phyloP scores from a whole-genome alignment of 2,797 vertebrate species.

The Pseudochromis fuscus region DNA sequence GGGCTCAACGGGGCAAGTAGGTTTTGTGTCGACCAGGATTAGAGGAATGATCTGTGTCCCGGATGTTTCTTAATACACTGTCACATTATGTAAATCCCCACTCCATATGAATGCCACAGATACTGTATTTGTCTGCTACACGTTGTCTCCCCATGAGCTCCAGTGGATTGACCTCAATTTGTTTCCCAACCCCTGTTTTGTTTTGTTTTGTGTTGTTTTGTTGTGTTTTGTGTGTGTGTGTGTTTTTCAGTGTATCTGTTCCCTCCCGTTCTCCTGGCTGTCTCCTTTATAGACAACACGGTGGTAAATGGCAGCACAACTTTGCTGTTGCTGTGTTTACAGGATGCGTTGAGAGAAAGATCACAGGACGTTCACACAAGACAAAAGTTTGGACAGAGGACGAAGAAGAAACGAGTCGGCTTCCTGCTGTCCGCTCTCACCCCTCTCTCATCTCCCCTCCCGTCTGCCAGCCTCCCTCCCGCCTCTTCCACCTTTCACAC shows the following conservation, averaged over 20 bases:
- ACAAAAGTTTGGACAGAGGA: conserved; percentile 39
- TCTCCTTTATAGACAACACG: neutral
- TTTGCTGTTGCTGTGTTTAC: conserved; percentile 38
- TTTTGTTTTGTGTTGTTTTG: neutral
- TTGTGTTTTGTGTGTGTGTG: too few relatives aligned
- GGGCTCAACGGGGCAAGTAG: conserved; percentile 50
- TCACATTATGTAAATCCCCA: conserved; percentile 89
- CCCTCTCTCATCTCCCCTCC: conserved; percentile 36
- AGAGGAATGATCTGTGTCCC: conserved; percentile 84
- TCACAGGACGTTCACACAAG: conserved; percentile 29
- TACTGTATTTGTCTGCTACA: conserved; percentile 65
- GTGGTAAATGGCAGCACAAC: conserved; percentile 24
- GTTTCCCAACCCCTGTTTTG: conserved; percentile 18
- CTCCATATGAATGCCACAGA: conserved; percentile 77
- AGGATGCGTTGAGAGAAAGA: conserved; percentile 14
- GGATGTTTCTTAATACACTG: conserved; percentile 83
- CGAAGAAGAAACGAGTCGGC: conserved; percentile 27
- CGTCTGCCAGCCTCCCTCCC: conserved; percentile 16
- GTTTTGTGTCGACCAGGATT: conserved; percentile 84
- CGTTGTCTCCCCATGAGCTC: conserved; percentile 52
- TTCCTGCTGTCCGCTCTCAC: conserved; percentile 1
- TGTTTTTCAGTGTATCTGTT: neutral
- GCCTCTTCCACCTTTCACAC: conserved; percentile 47
- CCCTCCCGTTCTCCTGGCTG: neutral
- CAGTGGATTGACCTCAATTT: conserved; percentile 68